Conservation (phyloP, 2,797 vertebrate genomes). For the Peromyscus aztecus region DNA sequence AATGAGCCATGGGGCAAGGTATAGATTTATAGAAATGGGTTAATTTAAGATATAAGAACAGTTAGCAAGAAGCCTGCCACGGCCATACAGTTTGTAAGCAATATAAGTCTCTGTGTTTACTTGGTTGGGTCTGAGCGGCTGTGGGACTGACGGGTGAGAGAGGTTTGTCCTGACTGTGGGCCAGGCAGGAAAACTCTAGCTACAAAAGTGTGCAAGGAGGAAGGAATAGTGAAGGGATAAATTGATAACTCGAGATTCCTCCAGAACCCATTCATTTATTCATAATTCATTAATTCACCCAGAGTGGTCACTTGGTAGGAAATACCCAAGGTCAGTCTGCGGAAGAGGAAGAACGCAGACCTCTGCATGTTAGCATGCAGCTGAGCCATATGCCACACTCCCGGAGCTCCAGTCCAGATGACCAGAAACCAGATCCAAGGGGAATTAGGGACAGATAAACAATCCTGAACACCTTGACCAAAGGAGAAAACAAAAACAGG, state of each 20-base stretch:
- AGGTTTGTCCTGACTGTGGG: too few species aligned
- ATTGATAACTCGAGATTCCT: neutral
- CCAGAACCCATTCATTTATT: slow-evolving; percentile 2
- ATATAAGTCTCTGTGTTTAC: too few species aligned
- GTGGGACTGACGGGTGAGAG: too few species aligned
- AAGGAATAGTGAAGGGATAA: neutral
- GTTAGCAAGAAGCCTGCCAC: too few species aligned
- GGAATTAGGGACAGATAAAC: neutral
- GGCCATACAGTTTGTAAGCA: too few species aligned
- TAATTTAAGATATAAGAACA: too few species aligned
- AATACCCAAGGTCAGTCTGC: neutral
- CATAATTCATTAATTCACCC: neutral
- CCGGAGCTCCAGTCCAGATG: neutral
- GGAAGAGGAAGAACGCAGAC: neutral
- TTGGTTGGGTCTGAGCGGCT: too few species aligned
- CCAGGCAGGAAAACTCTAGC: too few species aligned
- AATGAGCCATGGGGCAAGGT: too few species aligned
- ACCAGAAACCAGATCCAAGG: neutral
- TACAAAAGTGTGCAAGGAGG: neutral
- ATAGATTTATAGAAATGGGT: too few species aligned
- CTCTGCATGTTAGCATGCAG: neutral
- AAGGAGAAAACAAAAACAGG: neutral
- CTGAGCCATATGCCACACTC: too few species aligned
- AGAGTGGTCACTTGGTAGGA: neutral
- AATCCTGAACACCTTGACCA: neutral